Evolutionary conservation across 64 coral and sea anemone species (phyloP).

Genomic region (Porites australiensis): DNA sequence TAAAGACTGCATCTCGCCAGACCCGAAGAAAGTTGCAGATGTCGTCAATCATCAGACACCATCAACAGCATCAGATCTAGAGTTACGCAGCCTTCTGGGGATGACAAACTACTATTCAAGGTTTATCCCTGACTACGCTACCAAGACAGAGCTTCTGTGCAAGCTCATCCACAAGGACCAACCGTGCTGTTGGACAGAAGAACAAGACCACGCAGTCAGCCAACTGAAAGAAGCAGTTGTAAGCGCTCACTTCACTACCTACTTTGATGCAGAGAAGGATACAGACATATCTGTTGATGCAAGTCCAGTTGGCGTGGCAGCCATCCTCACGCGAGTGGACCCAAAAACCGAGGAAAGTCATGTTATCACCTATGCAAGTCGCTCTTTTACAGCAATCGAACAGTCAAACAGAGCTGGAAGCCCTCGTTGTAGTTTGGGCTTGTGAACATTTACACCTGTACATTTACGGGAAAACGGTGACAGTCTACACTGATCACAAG

Average conservation of each 20-base stretch:
- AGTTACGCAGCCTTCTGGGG: too few species aligned
- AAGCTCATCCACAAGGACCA: too few species aligned
- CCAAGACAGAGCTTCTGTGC: too few species aligned
- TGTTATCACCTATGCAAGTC: conserved; percentile 34
- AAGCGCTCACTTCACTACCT: not conserved
- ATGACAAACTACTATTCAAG: too few species aligned
- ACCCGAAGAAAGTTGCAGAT: too few species aligned
- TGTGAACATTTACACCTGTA: not conserved
- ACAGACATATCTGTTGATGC: conserved; percentile 44
- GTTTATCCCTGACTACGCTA: too few species aligned
- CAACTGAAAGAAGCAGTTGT: not conserved
- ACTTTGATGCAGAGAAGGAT: conserved; percentile 31
- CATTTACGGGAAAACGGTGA: too few species aligned
- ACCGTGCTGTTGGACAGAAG: too few species aligned
- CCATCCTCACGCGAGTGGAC: conserved; percentile 40
- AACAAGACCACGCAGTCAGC: too few species aligned
- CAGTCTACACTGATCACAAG: conserved; percentile 23
- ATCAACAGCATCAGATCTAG: too few species aligned
- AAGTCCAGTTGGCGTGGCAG: conserved; percentile 33
- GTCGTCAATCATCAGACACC: too few species aligned
- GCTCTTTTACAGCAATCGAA: conserved; percentile 34
- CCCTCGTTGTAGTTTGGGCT: not conserved
- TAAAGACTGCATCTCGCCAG: too few species aligned
- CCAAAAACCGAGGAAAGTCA: not conserved
- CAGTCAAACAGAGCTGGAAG: not conserved